Conservation (phyloP, 1,140 invertebrate species). For the Cyclargus thomasi region DNA sequence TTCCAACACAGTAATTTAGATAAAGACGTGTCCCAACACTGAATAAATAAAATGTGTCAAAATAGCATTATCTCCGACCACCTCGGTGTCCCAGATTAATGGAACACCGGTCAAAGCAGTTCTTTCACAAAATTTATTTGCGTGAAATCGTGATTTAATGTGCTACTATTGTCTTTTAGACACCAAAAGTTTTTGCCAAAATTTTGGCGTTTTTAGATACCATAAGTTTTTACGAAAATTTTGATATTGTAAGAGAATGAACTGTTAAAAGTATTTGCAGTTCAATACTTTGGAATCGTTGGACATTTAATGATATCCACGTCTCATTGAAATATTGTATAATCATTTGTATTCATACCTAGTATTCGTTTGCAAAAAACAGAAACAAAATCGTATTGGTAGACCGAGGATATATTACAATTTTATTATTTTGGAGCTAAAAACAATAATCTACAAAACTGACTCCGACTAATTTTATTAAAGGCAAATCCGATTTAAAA, state of each 20-base stretch:
- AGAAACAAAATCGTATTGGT: no score
- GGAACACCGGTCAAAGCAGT: slow-evolving; percentile 38
- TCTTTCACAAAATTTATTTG: slow-evolving; percentile 38
- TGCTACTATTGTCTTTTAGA: slow-evolving; percentile 17
- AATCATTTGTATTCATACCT: no score
- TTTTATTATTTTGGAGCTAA: no score
- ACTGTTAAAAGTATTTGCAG: no score
- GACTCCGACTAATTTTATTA: background rate
- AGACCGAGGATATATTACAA: no score
- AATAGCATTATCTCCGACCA: slow-evolving; percentile 64
- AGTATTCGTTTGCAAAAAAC: no score
- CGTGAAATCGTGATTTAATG: slow-evolving; percentile 34
- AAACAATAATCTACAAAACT: no score
- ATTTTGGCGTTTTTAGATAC: background rate
- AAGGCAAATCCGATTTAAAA: slow-evolving; percentile 14
- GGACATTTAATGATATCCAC: no score
- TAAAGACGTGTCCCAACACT: slow-evolving; percentile 58
- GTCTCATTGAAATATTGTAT: no score
- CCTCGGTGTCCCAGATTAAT: slow-evolving; percentile 61
- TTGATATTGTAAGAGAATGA: no score
- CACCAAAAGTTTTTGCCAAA: background rate
- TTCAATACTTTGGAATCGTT: no score
- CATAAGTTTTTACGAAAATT: background rate
- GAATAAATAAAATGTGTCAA: slow-evolving; percentile 65
- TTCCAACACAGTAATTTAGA: slow-evolving; percentile 70